Conservation (phyloP, 2,888 invertebrate genomes). For the Dasysyrphus albostriatus region DNA sequence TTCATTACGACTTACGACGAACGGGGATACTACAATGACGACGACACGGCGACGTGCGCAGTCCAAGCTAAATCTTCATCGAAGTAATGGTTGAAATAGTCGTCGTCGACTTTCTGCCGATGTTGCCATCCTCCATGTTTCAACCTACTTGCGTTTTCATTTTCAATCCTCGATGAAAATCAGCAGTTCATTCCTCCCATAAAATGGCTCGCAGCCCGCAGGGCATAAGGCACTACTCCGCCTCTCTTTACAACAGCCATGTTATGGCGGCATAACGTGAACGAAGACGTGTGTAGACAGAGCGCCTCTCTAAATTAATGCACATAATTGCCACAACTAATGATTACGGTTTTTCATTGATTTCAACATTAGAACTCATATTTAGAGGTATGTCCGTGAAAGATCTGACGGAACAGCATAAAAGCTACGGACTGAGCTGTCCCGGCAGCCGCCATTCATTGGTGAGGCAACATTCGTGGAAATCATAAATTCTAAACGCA, state of each 20-base stretch:
- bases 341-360: conserved; percentile 68
- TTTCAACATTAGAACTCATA: conserved; percentile 71
- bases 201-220: conserved; percentile 22
- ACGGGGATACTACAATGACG: background rate
- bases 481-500: conserved; percentile 73
- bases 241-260: conserved; percentile 19
- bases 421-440: conserved; percentile 4
- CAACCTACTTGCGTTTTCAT: conserved; percentile 69
- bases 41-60: background rate
- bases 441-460: conserved; percentile 41
- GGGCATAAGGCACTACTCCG: conserved; percentile 47
- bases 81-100: conserved; percentile 16
- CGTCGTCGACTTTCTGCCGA: conserved; percentile 16
- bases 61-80: conserved; percentile 26
- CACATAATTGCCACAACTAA: conserved; percentile 73
- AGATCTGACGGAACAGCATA: background rate
- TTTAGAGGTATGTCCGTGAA: conserved; percentile 42
- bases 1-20: conserved; percentile 36
- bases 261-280: background rate
- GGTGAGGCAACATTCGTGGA: conserved; percentile 60
- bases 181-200: conserved; percentile 24
- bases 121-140: conserved; percentile 62
- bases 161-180: conserved; percentile 33
- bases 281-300: background rate
- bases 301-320: conserved; percentile 73